A percentile compares a stretch with the other conserved stretches of the same genome.
These are phyloP conservation scores for Spilarctia lutea DNA, from an alignment of 2,888 invertebrate genomes.

Conservation along the genomic window DNA sequence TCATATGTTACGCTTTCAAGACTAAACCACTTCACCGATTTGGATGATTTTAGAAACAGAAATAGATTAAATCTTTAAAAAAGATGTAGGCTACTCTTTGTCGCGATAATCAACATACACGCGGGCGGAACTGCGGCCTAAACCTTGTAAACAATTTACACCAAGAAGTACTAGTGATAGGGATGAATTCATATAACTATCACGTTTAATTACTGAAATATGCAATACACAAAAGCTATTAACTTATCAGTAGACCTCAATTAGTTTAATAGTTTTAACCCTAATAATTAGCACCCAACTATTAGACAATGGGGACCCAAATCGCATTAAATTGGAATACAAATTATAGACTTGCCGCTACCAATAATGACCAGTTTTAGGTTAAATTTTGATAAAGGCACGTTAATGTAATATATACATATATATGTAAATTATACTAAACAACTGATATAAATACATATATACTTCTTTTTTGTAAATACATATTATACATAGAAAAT, in stretches of 20 bases:
- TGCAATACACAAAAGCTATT: background rate
- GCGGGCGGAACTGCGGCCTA: too few species aligned
- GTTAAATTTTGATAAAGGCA: background rate
- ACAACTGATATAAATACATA: too few species aligned
- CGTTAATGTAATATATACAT: background rate
- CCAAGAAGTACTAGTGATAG: background rate
- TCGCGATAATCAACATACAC: too few species aligned
- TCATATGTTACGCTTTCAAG: too few species aligned
- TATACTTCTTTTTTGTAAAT: too few species aligned
- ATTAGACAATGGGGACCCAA: conserved; percentile 25
- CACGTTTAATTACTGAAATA: background rate
- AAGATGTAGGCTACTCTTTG: too few species aligned
- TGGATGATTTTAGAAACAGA: too few species aligned
- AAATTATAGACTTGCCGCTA: conserved; percentile 8
- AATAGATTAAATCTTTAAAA: too few species aligned
- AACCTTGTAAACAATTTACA: background rate
- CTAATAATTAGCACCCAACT: conserved; percentile 12
- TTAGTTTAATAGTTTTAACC: conserved; percentile 20
- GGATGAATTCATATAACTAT: background rate
- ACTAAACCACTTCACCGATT: too few species aligned
- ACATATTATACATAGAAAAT: too few species aligned
- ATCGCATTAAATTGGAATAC: conserved; percentile 17
- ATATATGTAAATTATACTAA: too few species aligned
- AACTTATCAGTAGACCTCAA: conserved; percentile 17
- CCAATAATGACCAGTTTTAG: background rate